Conservation (phyloP, 2,888 invertebrate species). For the Abscondita cerata region DNA sequence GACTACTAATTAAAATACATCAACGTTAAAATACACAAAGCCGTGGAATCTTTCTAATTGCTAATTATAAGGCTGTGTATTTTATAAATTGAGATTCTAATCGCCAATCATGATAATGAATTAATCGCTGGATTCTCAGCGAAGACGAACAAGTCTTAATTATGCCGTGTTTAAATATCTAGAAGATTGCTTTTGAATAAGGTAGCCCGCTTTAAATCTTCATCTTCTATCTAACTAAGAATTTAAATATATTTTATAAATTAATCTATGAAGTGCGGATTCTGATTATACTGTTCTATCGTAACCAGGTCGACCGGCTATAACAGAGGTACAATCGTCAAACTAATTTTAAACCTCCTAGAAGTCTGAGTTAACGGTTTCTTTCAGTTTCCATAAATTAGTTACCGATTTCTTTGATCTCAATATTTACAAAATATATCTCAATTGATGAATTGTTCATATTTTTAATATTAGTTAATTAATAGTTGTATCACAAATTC, state of each 20-base stretch:
- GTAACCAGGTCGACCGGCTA: no score
- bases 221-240: conserved; percentile 14
- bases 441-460: no score
- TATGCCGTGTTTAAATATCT: conserved; percentile 37
- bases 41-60: conserved; percentile 58
- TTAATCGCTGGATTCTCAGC: conserved; percentile 56
- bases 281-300: no score
- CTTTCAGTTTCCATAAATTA: no score
- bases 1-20: conserved; percentile 60
- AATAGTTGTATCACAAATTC: no score
- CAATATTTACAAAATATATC: no score
- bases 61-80: conserved; percentile 61
- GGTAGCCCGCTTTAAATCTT: conserved; percentile 27
- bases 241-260: conserved; percentile 29
- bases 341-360: no score
- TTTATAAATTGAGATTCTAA: conserved; percentile 61
- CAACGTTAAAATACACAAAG: conserved; percentile 55
- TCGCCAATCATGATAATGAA: conserved; percentile 61
- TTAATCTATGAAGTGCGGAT: neutral
- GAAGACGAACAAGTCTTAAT: conserved; percentile 49
- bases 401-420: no score
- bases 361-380: no score
- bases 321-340: no score
- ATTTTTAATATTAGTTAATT: no score
- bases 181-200: conserved; percentile 35